Base-by-base conservation (phyloP, 2,888 invertebrate species). In the Apodemia hepburni region DNA sequence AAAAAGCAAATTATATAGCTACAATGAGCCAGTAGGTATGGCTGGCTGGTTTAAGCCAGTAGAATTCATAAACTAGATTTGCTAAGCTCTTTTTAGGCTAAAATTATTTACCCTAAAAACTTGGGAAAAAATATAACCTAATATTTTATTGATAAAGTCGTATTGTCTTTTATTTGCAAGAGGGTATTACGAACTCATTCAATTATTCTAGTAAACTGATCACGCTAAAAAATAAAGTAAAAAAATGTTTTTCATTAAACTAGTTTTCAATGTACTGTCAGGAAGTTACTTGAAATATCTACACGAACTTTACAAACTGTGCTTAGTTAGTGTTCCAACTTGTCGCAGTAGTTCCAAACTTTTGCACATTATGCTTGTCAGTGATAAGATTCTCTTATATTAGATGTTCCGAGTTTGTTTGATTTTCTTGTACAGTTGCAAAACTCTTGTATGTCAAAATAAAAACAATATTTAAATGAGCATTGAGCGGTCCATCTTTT, bases 191-290 rank as follows among this genome's bases (percentile, higher is more conserved):
- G n/a, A n/a, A n/a, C 8, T 38, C 35, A 42, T 42, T 42, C 12
- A 15, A 5, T 15, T 15, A 15, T 42, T 42, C 15, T 4, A 15
- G 15, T 12, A 15, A 15, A 42, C 0, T 1, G 9, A 42, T 5
- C 42, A 42, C 15, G 1, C 5, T 4, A 15, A 42, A 4, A 38
- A 67, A 69, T 64, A 68, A 67, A 7, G 15, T 22, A 9, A 11
- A 22, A 5, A 54, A 38, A 45, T 59, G 9, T 42, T 64, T 60
- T 66, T 66, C 9, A 72, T 68, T 18, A 70, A 47, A 64, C 67
- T 70, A 58, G 66, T 71, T 69, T 58, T 71, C 51, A 68, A 27
- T 65, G 60, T 9, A 66, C 69, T 18, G 58, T 62, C 42, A 78
- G 51, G 51, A 51, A 51, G 51, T 51, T 27, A 18, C 12, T 27